Evolutionary conservation across 2,113 vertebrate genomes (phyloP), one percentile per base, ranked within the genome.

Genomic region (Macquaria ambigua): DNA sequence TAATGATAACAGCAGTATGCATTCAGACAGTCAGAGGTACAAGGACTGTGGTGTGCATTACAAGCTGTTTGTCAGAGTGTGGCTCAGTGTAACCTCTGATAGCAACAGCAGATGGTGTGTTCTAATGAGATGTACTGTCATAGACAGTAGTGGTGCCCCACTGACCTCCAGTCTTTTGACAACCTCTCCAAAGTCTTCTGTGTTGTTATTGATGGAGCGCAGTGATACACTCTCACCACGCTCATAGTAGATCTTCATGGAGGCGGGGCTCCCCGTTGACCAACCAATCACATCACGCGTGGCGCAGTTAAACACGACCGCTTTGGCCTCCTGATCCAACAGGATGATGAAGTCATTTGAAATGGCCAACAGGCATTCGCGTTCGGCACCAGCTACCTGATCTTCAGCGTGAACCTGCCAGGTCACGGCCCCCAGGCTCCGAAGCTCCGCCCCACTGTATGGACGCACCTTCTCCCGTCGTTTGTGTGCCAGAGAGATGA

Each of bases 121-220:
- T 68, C 34, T 77, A 83, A 85, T 72, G 31, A 74, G 67, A 81
- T 14, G 63, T 21, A n/a, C 23, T 8, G 67, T 71, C 63, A 52
- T 0, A 77, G 74, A 91, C 75, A 79, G 77, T 16, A 41, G 37
- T 10, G 12, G 12, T 63, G 25, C 20, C 46, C 39, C 74, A 94
- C 97, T 97, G 89, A 99, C 98, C 97, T 99, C 97, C 86, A 99
- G 94, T 77, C 98, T 96, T 93, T 96, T 98, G 90, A 99, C 97
- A 73, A 99, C 97, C 92, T 99, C 98, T 87, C 97, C 97, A 90
- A 99, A 97, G 85, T 99, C 98, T 89, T 99, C 98, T 0, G 91
- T 96, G 90, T 96, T 97, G 93, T 95, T 97, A 86, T 96, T 96
- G 89, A 98, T 97, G 92, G 97, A 98, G 91, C 98, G 97, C 93